phyloP scores from a whole-genome alignment of 2,797 vertebrate species.

The Tachyglossus aculeatus region DNA sequence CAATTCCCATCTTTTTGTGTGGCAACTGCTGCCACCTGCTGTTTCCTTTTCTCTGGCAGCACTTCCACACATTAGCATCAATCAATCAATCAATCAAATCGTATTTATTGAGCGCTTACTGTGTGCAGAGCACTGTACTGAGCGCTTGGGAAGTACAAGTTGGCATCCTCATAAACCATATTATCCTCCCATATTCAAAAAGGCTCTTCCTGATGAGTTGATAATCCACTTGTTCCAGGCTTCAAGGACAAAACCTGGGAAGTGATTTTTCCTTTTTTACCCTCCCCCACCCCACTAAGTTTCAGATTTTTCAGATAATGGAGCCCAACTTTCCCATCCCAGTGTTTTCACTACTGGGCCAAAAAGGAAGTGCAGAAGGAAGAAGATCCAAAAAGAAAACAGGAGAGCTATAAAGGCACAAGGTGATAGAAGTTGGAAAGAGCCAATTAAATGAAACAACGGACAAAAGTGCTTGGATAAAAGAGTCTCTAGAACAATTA shows the following conservation, averaged over 20 bases:
- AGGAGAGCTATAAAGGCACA: too few relatives aligned
- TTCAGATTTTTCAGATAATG: background rate
- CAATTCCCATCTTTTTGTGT: background rate
- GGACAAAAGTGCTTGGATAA: too few relatives aligned
- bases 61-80: background rate
- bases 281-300: background rate
- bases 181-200: background rate
- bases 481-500: too few relatives aligned
- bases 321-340: background rate
- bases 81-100: background rate
- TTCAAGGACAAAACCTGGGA: background rate
- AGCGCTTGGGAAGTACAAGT: too few relatives aligned
- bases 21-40: conserved; percentile 64
- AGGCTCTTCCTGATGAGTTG: background rate
- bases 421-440: too few relatives aligned
- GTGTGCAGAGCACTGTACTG: too few relatives aligned
- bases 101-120: too few relatives aligned
- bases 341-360: background rate
- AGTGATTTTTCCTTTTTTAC: conserved; percentile 1
- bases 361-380: background rate
- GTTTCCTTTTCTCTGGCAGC: conserved; percentile 16
- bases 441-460: too few relatives aligned
- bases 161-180: too few relatives aligned
- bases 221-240: background rate
- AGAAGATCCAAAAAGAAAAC: background rate